These are phyloP conservation scores for Bradypus variegatus DNA, from an alignment of 2,797 vertebrate species.

Conservation along the genomic window DNA sequence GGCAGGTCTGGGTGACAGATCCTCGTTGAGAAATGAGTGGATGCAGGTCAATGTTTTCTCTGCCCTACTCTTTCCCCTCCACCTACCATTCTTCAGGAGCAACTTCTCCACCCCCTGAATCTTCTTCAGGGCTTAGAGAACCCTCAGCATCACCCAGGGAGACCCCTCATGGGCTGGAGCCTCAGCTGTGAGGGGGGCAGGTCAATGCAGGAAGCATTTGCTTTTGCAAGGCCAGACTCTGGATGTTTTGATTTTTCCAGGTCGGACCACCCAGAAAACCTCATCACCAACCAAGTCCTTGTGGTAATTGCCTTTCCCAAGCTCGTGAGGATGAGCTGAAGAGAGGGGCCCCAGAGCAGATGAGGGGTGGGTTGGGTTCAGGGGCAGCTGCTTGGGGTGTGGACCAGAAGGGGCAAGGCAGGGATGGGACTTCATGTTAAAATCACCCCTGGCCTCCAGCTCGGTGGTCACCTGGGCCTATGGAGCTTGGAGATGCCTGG, in stretches of 20 bases:
- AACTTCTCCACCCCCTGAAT: background rate
- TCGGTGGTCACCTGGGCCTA: background rate
- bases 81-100: background rate
- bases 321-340: background rate
- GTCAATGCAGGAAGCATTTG: background rate
- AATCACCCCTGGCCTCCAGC: background rate
- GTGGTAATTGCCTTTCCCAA: conserved; percentile 70
- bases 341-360: background rate
- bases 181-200: rapidly evolving
- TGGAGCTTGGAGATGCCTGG: background rate
- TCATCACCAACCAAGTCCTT: conserved; percentile 76
- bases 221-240: background rate
- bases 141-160: background rate
- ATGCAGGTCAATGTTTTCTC: background rate
- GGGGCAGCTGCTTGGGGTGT: background rate
- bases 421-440: background rate
- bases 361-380: background rate
- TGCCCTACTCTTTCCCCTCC: background rate
- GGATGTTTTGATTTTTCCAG: conserved; percentile 67
- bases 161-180: background rate
- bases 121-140: background rate
- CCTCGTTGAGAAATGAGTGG: background rate
- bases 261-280: conserved; percentile 62
- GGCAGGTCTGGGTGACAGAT: background rate
- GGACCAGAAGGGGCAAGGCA: background rate